Base-by-base conservation (phyloP, 2,888 invertebrate species). In the Scaptomyza parva region DNA sequence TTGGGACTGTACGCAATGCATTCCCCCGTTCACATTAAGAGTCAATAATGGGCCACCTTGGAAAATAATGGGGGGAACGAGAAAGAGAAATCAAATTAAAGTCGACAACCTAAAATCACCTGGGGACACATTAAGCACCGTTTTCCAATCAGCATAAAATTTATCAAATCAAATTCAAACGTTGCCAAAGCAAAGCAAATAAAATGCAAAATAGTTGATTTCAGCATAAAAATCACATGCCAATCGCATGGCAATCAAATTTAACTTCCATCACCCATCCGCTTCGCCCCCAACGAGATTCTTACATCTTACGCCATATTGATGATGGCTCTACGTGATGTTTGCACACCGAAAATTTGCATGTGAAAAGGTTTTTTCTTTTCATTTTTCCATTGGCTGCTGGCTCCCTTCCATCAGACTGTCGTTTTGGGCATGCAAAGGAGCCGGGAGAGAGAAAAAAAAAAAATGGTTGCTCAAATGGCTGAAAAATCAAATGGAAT, bases 61-160 rank as follows among this genome's bases (percentile, higher is more conserved):
- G 77, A 85, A 79, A 79, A 65, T 82, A 80, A 84, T 80, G 70
- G 60, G 70, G 60, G 4, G 8, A 43, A 28, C 44, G 8, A 14
- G 26, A 39, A 44, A 28, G 54, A 22, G 65, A 59, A 75, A 68
- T 75, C 72, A 68, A 86, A 65, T 71, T 48, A 67, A 81, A 67
- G 33, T 17, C 17, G 22, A 18, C 51, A 45, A 52, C 40, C 63
- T 43, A 59, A 41, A 59, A 51, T 51, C 76, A 53, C 69, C 79
- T 70, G 71, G 88, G 88, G 88, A 85, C 84, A 69, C 84, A 85
- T 85, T 85, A 72, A 72, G 83, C 78, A 81, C 69, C 85, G 61
- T 86, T 83, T 85, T 85, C 72, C 84, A 85, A 87, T 85, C 84
- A 85, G 83, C 84, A 85, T 85, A 85, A 85, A 85, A 85, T 85